These are phyloP conservation scores for Rhea americana DNA, from an alignment of 2,113 vertebrate species.

Conservation along the genomic window DNA sequence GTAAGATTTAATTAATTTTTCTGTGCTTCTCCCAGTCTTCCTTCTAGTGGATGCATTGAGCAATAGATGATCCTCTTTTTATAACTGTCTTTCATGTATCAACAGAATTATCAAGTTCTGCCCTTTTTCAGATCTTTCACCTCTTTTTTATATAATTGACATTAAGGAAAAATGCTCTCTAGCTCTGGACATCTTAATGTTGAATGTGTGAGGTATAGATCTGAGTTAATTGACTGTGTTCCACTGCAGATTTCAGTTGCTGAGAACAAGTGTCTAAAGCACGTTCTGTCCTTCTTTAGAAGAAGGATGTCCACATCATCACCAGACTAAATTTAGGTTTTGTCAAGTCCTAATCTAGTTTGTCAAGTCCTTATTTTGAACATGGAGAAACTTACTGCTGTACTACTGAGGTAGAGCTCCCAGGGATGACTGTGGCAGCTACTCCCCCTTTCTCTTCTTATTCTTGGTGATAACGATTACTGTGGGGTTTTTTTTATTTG, in stretches of 20 bases:
- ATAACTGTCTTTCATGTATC: neutral
- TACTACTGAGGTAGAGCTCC: rapidly evolving
- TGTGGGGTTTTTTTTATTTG: neutral
- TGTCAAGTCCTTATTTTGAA: neutral
- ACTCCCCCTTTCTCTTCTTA: neutral
- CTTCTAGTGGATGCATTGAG: neutral
- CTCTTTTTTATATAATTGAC: neutral
- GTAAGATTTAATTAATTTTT: neutral
- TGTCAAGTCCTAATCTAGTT: neutral
- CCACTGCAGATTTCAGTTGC: neutral
- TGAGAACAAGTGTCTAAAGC: neutral
- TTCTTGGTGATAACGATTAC: neutral
- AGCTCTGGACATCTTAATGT: neutral
- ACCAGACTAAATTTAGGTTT: neutral
- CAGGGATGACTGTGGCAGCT: neutral
- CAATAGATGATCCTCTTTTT: neutral
- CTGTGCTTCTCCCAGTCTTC: neutral
- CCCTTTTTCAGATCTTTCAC: neutral
- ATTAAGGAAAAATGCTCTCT: neutral
- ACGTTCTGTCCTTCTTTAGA: neutral
- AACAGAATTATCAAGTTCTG: neutral
- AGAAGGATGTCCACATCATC: neutral
- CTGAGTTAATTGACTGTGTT: neutral
- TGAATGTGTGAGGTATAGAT: neutral
- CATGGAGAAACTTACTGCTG: neutral